Conservation (phyloP, 2,113 vertebrate genomes). For the Lagopus leucura region DNA sequence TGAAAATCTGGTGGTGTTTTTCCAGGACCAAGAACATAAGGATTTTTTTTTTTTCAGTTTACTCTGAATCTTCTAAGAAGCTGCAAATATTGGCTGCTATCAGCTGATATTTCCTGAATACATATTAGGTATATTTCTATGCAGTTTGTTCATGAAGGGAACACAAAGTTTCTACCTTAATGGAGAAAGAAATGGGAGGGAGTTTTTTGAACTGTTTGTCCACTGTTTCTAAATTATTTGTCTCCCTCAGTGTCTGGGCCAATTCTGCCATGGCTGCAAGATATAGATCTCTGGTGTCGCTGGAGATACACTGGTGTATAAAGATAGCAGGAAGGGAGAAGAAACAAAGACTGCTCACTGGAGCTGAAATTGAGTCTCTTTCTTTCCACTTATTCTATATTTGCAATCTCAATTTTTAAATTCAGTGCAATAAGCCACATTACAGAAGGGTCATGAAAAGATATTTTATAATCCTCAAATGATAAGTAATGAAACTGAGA, state of each 20-base stretch:
- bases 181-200: neutral
- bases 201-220: neutral
- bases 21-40: neutral
- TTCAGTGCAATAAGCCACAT: constrained; percentile 13
- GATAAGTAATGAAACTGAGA: constrained; percentile 47
- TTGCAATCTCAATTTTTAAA: constrained; percentile 53
- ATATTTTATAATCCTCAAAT: constrained; percentile 35
- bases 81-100: constrained; percentile 18
- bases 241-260: neutral
- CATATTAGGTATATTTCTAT: neutral
- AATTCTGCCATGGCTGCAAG: neutral
- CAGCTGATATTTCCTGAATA: constrained; percentile 25
- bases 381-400: constrained; percentile 19
- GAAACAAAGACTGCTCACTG: constrained; percentile 28
- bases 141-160: constrained; percentile 7
- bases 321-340: neutral
- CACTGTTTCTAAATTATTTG: constrained; percentile 13
- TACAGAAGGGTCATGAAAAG: constrained; percentile 33
- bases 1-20: constrained; percentile 28
- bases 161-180: neutral
- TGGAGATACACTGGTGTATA: neutral
- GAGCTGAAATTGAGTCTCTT: constrained; percentile 10
- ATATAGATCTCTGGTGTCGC: neutral
- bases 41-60: neutral
- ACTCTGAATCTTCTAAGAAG: neutral